Conservation (phyloP, 2,797 vertebrate species). For the Heteromormyrus szaboi region DNA sequence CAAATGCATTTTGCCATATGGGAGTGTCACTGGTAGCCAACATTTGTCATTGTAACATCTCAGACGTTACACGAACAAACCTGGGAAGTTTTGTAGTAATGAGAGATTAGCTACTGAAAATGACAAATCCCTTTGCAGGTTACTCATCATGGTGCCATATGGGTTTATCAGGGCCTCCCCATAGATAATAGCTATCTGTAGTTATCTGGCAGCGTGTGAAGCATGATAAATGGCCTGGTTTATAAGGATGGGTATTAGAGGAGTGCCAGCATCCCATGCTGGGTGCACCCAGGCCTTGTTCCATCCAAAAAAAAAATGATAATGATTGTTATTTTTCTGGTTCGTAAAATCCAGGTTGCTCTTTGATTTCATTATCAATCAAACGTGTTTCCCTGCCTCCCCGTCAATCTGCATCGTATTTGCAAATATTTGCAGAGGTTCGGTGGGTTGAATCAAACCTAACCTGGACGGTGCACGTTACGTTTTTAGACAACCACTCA, state of each 20-base stretch:
- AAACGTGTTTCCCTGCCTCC: background rate
- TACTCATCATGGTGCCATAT: background rate
- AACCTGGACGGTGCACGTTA: background rate
- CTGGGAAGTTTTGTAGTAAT: constrained; percentile 8
- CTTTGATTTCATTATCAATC: background rate
- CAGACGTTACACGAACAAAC: background rate
- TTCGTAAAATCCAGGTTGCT: background rate
- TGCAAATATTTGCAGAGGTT: background rate
- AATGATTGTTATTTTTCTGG: background rate
- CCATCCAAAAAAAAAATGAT: constrained; percentile 8
- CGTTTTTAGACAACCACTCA: background rate
- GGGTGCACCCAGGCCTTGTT: background rate
- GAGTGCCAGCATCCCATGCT: too few species aligned
- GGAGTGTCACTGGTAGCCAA: background rate
- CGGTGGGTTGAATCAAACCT: background rate
- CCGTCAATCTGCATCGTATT: background rate
- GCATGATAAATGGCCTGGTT: background rate
- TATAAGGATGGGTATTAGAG: background rate
- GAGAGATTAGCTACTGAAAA: constrained; percentile 3
- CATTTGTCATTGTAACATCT: constrained; percentile 13
- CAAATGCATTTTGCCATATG: constrained; percentile 15
- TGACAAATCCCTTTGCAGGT: background rate
- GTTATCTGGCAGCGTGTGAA: background rate
- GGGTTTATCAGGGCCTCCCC: background rate
- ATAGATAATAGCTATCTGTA: background rate